A percentile compares a stretch with the other conserved stretches of the same genome.
phyloP scores from a whole-genome alignment of 1,140 invertebrate genomes.

The Sycophila sp. region DNA sequence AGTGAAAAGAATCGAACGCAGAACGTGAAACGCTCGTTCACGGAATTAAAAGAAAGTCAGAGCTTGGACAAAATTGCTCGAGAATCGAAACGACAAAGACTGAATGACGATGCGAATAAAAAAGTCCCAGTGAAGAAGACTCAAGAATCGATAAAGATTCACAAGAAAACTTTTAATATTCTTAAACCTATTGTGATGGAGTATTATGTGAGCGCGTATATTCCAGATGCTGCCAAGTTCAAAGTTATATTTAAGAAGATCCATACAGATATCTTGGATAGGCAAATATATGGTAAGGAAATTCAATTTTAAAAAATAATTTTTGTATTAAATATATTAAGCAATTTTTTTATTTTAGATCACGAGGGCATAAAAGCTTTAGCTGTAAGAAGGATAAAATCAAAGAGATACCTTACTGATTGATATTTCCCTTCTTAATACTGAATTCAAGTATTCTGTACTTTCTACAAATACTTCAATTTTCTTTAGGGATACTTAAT shows the following conservation, averaged over 20 bases:
- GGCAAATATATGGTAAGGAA: conserved; percentile 50
- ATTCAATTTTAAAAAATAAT: not conserved
- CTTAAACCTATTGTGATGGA: conserved; percentile 53
- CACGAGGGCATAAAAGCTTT: conserved; percentile 44
- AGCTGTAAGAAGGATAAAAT: conserved; percentile 37
- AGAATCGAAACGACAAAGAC: conserved; percentile 9
- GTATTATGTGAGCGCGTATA: conserved; percentile 49
- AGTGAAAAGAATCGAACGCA: not conserved
- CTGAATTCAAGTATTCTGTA: not conserved
- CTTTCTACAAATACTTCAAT: not conserved
- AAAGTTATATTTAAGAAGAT: conserved; percentile 52
- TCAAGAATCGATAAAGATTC: conserved; percentile 22
- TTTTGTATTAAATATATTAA: not conserved
- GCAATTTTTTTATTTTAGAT: conserved; percentile 44
- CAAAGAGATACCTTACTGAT: conserved; percentile 32
- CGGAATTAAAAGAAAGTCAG: conserved; percentile 10
- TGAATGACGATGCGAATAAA: conserved; percentile 10
- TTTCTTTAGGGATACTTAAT: not conserved
- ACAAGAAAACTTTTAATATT: conserved; percentile 48
- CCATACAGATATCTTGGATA: conserved; percentile 45
- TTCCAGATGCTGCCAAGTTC: conserved; percentile 52
- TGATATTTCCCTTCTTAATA: not conserved
- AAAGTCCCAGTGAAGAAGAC: conserved; percentile 22
- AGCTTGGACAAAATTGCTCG: conserved; percentile 21
- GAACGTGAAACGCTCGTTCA: not conserved